phyloP scores from a whole-genome alignment of 2,888 invertebrate species.

The Lepidocyrtoides sp. region DNA sequence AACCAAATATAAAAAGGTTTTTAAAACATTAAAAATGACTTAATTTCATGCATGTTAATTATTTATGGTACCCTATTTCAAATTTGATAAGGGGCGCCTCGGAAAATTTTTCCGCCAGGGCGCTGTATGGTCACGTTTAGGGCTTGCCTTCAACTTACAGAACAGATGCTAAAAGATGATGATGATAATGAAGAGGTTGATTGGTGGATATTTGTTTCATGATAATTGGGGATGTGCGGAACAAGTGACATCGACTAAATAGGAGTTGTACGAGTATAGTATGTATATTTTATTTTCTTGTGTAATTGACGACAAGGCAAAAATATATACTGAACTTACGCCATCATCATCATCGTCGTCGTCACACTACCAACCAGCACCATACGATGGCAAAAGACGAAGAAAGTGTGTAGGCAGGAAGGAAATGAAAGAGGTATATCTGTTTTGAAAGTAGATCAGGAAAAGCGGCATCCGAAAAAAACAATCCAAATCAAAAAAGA shows the following conservation, averaged over 20 bases:
- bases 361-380: not conserved
- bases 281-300: not conserved
- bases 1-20: not conserved
- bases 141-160: too few relatives aligned
- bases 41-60: too few relatives aligned
- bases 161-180: not conserved
- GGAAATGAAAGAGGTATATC: conserved; percentile 30
- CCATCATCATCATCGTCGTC: not conserved
- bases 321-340: not conserved
- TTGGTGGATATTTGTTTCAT: conserved; percentile 26
- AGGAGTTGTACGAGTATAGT: not conserved
- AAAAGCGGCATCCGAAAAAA: conserved; percentile 57
- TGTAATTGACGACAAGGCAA: not conserved
- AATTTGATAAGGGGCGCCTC: too few relatives aligned
- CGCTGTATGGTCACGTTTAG: not conserved
- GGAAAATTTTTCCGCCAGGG: not conserved
- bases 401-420: conserved; percentile 73
- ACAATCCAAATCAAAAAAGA: too few relatives aligned
- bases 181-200: conserved; percentile 15
- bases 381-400: not conserved
- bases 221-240: conserved; percentile 80
- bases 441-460: conserved; percentile 53
- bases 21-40: too few relatives aligned
- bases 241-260: conserved; percentile 58
- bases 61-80: too few relatives aligned